phyloP scores from a whole-genome alignment of 1,140 invertebrate genomes.

The Eubasilissa regina region DNA sequence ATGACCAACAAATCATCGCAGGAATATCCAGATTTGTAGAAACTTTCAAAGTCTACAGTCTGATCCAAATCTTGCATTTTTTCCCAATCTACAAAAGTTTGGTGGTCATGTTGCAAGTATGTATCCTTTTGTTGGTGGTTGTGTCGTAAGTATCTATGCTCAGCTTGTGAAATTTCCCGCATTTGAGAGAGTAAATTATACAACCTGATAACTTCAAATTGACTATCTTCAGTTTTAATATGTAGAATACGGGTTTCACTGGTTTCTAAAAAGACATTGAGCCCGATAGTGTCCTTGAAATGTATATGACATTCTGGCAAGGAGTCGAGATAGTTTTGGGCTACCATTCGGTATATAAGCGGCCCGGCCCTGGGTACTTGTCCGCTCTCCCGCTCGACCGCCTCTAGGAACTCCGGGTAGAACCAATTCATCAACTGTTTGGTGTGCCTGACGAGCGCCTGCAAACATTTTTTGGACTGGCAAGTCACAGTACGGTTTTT shows the following conservation, averaged over 20 bases:
- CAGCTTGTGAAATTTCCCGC: neutral
- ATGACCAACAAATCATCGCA: neutral
- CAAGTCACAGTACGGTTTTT: neutral
- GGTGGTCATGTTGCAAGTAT: neutral
- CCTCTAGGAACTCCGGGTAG: neutral
- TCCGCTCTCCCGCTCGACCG: too few species aligned
- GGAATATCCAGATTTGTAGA: too few species aligned
- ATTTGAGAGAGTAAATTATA: neutral
- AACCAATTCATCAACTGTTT: slow-evolving; percentile 21
- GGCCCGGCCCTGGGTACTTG: neutral
- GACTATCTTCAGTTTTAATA: neutral
- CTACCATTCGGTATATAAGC: neutral
- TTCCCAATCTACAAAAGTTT: neutral
- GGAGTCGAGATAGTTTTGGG: neutral
- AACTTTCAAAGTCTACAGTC: neutral
- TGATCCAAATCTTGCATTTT: neutral
- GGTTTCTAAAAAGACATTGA: neutral
- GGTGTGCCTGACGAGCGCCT: neutral
- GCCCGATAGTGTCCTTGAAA: neutral
- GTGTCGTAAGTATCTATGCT: too few species aligned
- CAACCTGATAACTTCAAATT: neutral
- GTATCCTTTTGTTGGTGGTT: neutral
- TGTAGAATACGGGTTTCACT: neutral
- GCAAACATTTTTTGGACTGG: neutral
- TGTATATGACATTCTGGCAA: neutral